Conservation (phyloP, 2,797 vertebrate genomes). For the Remorina albescens region DNA sequence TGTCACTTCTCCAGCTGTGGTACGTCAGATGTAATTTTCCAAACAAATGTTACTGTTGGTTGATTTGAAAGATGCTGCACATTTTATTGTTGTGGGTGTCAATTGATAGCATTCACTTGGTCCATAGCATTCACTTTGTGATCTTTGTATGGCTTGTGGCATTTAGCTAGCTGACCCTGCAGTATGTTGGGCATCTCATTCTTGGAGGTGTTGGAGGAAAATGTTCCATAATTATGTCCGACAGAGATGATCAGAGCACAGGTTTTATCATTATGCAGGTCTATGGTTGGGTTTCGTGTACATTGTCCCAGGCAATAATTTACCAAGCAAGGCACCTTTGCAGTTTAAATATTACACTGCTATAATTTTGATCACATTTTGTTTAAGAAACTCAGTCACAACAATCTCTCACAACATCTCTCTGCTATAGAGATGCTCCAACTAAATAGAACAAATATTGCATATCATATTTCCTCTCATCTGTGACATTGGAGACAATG, state of each 20-base stretch:
- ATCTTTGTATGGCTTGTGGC: neutral
- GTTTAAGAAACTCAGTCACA: too few relatives aligned
- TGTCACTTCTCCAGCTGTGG: constrained; percentile 84
- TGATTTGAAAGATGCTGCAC: constrained; percentile 20
- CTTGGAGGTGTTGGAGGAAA: constrained; percentile 16
- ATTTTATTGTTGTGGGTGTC: neutral
- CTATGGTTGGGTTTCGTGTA: neutral
- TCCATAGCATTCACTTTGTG: neutral
- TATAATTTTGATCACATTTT: too few relatives aligned
- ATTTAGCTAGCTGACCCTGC: constrained; percentile 42
- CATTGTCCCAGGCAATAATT: neutral
- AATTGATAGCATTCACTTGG: constrained; percentile 5
- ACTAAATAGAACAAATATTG: too few relatives aligned
- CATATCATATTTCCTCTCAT: too few relatives aligned
- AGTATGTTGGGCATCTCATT: constrained; percentile 32
- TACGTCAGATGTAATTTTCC: constrained; percentile 57
- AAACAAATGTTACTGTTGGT: neutral
- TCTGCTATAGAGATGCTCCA: too few relatives aligned
- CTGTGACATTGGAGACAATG: too few relatives aligned
- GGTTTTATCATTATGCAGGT: neutral
- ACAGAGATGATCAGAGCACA: neutral
- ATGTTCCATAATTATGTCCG: constrained; percentile 17
- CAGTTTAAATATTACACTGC: too few relatives aligned
- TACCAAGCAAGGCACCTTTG: too few relatives aligned
- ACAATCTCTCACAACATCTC: too few relatives aligned